Percentiles rank a stretch among this genome's conserved stretches.
Evolutionary conservation across 2,113 vertebrate species (phyloP).

Genomic region (Phyllostomus hastatus): DNA sequence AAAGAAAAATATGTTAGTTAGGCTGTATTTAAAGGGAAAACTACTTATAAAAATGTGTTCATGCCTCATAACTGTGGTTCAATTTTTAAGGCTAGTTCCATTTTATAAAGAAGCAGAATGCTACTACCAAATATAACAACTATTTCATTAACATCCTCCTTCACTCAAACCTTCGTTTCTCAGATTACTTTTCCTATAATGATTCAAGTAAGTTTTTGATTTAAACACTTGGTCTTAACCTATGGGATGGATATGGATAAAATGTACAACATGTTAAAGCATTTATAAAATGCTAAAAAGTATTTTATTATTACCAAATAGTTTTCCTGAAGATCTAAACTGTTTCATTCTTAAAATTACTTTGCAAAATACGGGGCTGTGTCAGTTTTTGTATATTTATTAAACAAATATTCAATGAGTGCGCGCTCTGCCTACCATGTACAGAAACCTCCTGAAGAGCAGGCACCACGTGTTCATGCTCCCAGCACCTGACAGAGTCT

Average conservation of each 20-base stretch:
- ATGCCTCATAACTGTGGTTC: neutral
- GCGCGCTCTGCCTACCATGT: neutral
- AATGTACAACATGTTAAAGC: neutral
- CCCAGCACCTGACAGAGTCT: neutral
- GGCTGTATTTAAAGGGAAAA: neutral
- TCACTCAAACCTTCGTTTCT: neutral
- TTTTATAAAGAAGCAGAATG: conserved; percentile 8
- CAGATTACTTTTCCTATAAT: conserved; percentile 11
- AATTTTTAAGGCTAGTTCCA: neutral
- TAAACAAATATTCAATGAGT: neutral
- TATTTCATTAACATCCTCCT: neutral
- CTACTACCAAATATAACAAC: neutral
- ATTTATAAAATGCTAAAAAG: neutral
- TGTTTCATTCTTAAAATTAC: neutral
- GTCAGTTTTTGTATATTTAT: neutral
- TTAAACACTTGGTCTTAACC: neutral
- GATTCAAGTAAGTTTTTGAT: neutral
- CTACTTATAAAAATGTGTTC: neutral
- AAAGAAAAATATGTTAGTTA: neutral
- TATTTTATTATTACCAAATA: neutral
- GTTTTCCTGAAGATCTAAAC: neutral
- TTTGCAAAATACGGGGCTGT: neutral
- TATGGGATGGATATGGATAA: neutral
- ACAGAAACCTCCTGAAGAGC: neutral
- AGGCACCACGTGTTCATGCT: rapidly evolving